phyloP scores from a whole-genome alignment of 2,888 invertebrate genomes.

The Ennomos erosarius region DNA sequence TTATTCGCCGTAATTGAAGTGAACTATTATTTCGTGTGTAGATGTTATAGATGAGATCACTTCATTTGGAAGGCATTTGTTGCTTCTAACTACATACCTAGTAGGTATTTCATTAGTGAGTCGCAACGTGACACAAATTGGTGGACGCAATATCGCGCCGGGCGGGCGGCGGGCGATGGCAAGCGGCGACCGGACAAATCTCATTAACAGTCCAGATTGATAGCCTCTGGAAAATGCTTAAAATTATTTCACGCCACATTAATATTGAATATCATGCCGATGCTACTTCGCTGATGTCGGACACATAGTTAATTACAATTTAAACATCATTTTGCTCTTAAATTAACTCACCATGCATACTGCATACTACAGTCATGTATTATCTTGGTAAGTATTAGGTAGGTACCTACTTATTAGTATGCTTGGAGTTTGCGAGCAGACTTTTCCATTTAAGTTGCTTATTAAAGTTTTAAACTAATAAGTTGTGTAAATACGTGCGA shows the following conservation, averaged over 20 bases:
- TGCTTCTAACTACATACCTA: constrained; percentile 37
- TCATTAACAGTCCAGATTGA: constrained; percentile 80
- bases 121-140: constrained; percentile 76
- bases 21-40: constrained; percentile 24
- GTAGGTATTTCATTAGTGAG: constrained; percentile 67
- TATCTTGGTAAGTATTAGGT: no score
- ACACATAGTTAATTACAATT: constrained; percentile 48
- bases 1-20: constrained; percentile 19
- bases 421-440: constrained; percentile 19
- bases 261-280: constrained; percentile 71
- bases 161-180: constrained; percentile 41
- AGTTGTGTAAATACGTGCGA: no score
- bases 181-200: constrained; percentile 68
- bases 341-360: constrained; percentile 3
- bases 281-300: constrained; percentile 42
- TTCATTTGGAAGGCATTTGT: constrained; percentile 39
- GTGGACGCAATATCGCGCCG: constrained; percentile 62
- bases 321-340: constrained; percentile 26
- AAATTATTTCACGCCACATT: constrained; percentile 79
- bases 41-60: constrained; percentile 36
- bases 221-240: constrained; percentile 76
- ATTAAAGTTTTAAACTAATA: no score
- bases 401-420: constrained; percentile 14
- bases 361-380: no score
- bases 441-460: constrained; percentile 18